phyloP scores from a whole-genome alignment of 1,140 invertebrate genomes.

The Manduca sexta region DNA sequence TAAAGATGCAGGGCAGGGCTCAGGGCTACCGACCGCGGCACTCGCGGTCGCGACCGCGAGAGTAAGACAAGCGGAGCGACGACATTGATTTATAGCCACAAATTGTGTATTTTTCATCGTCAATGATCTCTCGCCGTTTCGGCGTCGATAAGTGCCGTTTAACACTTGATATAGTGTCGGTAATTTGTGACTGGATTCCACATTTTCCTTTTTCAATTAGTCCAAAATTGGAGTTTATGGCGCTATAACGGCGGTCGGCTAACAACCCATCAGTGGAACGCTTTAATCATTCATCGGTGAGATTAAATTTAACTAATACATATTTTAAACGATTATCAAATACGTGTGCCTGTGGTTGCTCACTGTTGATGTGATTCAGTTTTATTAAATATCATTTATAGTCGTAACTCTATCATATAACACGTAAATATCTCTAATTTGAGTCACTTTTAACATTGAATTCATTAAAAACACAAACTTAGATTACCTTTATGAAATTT shows the following conservation, averaged over 20 bases:
- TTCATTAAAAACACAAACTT: no score
- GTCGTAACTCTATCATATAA: no score
- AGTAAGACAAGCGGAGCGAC: constrained; percentile 3
- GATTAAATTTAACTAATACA: constrained; percentile 23
- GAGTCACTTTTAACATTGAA: neutral
- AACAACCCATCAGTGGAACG: constrained; percentile 26
- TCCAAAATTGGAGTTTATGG: constrained; percentile 51
- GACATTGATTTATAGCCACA: constrained; percentile 64
- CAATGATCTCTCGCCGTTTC: constrained; percentile 56
- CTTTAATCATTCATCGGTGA: constrained; percentile 28
- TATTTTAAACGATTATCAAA: constrained; percentile 19
- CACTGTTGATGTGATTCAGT: constrained; percentile 11
- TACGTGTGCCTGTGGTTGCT: constrained; percentile 8
- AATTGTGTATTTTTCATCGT: constrained; percentile 71
- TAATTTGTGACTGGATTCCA: constrained; percentile 62
- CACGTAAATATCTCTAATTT: constrained; percentile 1
- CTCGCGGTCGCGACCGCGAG: no score
- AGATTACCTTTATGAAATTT: no score
- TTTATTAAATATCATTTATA: constrained; percentile 14
- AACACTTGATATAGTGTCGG: constrained; percentile 71
- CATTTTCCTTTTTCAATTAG: constrained; percentile 68
- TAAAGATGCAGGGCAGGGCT: constrained; percentile 34
- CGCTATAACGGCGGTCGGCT: constrained; percentile 37
- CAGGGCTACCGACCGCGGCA: neutral
- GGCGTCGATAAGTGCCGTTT: constrained; percentile 67